phyloP scores from a whole-genome alignment of 2,797 vertebrate species.

The Chromobotia macracanthus region DNA sequence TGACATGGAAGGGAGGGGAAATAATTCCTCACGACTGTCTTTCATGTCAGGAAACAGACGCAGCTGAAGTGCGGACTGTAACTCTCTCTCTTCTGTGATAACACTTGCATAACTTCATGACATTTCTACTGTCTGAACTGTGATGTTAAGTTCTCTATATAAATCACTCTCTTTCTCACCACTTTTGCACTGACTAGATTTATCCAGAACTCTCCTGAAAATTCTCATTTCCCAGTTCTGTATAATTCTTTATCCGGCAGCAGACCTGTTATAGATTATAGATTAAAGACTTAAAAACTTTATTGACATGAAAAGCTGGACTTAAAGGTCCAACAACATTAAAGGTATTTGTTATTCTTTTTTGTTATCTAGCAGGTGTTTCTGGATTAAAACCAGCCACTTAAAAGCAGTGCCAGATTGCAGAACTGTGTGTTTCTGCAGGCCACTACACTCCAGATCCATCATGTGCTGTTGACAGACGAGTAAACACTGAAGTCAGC shows the following conservation, averaged over 20 bases:
- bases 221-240: neutral
- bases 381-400: neutral
- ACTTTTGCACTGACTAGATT: neutral
- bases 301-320: neutral
- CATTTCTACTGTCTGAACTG: constrained; percentile 17
- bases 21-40: constrained; percentile 45
- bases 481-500: constrained; percentile 43
- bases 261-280: neutral
- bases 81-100: constrained; percentile 7
- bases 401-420: neutral
- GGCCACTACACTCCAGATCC: neutral
- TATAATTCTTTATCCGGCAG: neutral
- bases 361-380: neutral
- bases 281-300: neutral
- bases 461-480: constrained; percentile 4
- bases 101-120: constrained; percentile 33
- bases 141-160: constrained; percentile 25
- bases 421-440: neutral
- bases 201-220: neutral
- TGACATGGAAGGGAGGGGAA: constrained; percentile 59
- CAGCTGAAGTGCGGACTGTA: constrained; percentile 1
- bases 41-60: constrained; percentile 30
- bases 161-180: constrained; percentile 6
- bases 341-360: too few relatives aligned
- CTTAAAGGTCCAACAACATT: neutral